Percentiles rank a stretch among this genome's conserved stretches.
phyloP scores from a whole-genome alignment of 2,888 invertebrate species.

The Leucoptera coffeella region DNA sequence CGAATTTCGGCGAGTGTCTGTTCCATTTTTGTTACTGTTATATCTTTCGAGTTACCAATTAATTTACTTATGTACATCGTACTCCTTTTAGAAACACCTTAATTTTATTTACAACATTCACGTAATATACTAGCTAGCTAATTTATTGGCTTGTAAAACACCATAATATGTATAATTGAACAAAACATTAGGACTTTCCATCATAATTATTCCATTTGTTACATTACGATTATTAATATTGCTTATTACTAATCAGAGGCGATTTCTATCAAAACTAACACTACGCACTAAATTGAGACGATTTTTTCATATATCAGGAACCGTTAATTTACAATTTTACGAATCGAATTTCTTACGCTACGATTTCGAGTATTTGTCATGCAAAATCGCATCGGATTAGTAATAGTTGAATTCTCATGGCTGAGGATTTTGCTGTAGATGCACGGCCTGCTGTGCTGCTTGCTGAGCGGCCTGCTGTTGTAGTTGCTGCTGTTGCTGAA shows the following conservation, averaged over 20 bases:
- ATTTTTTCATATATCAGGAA: no score
- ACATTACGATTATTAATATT: no score
- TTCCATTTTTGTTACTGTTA: no score
- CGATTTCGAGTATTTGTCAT: conserved; percentile 10
- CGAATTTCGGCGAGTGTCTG: conserved; percentile 49
- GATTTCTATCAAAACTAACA: conserved; percentile 16
- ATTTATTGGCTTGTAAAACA: not conserved
- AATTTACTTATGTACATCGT: no score
- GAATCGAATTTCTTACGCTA: no score
- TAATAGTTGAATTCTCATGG: conserved; percentile 79
- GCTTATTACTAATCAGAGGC: conserved; percentile 41
- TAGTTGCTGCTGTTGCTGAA: conserved; percentile 8
- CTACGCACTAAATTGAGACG: conserved; percentile 2
- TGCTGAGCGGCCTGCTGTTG: conserved; percentile 13
- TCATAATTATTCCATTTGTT: no score
- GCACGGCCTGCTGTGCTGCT: conserved; percentile 16
- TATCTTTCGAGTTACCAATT: no score
- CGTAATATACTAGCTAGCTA: no score
- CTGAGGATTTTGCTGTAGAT: conserved; percentile 48
- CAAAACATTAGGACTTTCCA: no score
- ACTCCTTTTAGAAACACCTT: no score
- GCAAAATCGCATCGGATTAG: conserved; percentile 57
- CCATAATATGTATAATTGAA: not conserved
- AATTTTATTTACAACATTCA: no score
- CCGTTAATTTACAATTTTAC: no score